Percentiles rank a stretch among this genome's conserved stretches.
Conservation (phyloP, 2,113 vertebrate genomes). For the Cebidichthys violaceus region DNA sequence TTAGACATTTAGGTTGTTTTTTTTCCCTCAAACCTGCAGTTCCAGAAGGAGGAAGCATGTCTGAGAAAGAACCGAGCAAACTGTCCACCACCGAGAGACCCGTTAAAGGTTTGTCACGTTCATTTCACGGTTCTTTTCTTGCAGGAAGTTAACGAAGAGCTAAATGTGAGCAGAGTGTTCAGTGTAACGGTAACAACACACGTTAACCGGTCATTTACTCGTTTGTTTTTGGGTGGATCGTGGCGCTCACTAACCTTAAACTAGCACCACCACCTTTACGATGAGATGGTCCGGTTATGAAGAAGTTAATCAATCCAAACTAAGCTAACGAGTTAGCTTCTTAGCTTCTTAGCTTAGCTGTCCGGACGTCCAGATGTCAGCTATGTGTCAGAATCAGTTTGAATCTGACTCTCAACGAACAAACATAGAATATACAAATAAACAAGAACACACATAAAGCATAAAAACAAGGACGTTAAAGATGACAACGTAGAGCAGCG, state of each 20-base stretch:
- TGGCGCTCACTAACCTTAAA: background rate
- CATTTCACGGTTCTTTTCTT: background rate
- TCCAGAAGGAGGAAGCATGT: constrained; percentile 81
- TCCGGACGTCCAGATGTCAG: constrained; percentile 44
- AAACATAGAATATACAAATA: too few species aligned
- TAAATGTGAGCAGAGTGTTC: constrained; percentile 13
- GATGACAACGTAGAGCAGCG: too few species aligned
- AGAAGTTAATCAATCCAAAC: constrained; percentile 6
- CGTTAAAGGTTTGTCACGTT: constrained; percentile 85
- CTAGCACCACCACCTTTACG: too few species aligned
- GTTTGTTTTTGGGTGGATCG: background rate
- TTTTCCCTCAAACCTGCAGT: background rate
- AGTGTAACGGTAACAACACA: too few species aligned
- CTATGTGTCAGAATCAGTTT: background rate
- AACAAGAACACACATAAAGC: too few species aligned
- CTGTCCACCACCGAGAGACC: constrained; percentile 88
- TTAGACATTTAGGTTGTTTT: too few species aligned
- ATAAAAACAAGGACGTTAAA: too few species aligned
- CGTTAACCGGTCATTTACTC: background rate
- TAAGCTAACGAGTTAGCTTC: constrained; percentile 34
- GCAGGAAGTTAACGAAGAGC: constrained; percentile 61
- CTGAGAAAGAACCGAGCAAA: constrained; percentile 82
- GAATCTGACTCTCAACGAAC: too few species aligned
- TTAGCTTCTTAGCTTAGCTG: constrained; percentile 41
- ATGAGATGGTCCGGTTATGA: too few species aligned